phyloP scores from a whole-genome alignment of 2,797 vertebrate species.

The Syndactyla subalaris region DNA sequence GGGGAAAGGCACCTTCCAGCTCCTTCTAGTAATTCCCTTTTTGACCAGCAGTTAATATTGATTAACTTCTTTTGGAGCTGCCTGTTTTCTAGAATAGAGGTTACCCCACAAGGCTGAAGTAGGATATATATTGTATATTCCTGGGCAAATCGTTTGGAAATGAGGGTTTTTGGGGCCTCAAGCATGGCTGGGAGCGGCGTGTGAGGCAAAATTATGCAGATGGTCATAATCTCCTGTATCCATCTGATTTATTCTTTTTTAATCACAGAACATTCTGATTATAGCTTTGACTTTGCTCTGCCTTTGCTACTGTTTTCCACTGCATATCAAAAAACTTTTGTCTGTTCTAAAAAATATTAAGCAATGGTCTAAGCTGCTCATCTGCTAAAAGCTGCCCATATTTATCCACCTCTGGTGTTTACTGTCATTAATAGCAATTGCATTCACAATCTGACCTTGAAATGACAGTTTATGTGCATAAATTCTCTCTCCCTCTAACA shows the following conservation, averaged over 20 bases:
- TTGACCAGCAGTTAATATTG: not conserved
- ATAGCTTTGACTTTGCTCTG: slow-evolving; percentile 86
- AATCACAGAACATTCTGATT: slow-evolving; percentile 78
- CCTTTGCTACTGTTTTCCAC: slow-evolving; percentile 80
- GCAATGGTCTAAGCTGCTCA: slow-evolving; percentile 84
- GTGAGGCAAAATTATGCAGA: slow-evolving; percentile 36
- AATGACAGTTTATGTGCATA: slow-evolving; percentile 80
- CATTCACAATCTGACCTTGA: slow-evolving; percentile 87
- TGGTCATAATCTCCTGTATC: slow-evolving; percentile 46
- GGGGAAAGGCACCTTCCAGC: not conserved
- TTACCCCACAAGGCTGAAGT: not conserved
- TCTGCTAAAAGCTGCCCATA: slow-evolving; percentile 90
- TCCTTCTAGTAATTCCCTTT: not conserved
- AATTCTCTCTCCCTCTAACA: slow-evolving; percentile 42
- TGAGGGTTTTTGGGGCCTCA: not conserved
- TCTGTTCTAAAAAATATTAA: slow-evolving; percentile 82
- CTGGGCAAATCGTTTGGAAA: not conserved
- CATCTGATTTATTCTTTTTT: slow-evolving; percentile 53
- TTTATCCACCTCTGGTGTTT: slow-evolving; percentile 83
- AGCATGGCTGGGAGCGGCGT: not conserved
- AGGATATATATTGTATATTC: not conserved
- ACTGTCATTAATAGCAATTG: slow-evolving; percentile 89
- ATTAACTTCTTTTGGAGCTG: not conserved
- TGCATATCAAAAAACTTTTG: slow-evolving; percentile 78
- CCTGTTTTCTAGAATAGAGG: not conserved